phyloP scores from a whole-genome alignment of 2,797 vertebrate genomes.

The Cossypha niveicapilla region DNA sequence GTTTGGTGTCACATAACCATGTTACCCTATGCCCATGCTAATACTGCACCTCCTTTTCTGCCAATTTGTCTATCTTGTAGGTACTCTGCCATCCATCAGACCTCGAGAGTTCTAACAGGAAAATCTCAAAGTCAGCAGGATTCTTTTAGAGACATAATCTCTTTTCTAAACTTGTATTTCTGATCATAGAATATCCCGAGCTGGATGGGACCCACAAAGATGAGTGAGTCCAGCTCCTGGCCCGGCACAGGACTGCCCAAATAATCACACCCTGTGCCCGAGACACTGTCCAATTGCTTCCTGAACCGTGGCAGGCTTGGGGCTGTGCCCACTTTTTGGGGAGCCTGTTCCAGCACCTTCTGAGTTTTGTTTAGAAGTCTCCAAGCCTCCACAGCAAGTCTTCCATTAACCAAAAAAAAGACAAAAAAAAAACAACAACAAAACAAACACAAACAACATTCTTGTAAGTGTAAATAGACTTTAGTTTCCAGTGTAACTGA shows the following conservation, averaged over 20 bases:
- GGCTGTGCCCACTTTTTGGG: accelerated
- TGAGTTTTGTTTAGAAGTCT: neutral
- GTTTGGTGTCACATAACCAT: neutral
- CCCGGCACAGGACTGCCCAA: neutral
- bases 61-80: accelerated
- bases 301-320: neutral
- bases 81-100: neutral
- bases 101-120: accelerated
- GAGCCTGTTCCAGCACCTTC: neutral
- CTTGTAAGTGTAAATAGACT: accelerated
- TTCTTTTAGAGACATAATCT: neutral
- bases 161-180: neutral
- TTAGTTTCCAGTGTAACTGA: neutral
- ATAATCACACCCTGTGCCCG: neutral
- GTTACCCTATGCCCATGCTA: neutral
- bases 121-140: neutral
- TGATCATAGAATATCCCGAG: accelerated
- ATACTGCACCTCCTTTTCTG: accelerated
- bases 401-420: neutral
- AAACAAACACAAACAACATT: neutral
- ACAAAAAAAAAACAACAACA: no score
- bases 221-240: accelerated
- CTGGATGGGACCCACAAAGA: accelerated
- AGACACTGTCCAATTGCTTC: neutral
- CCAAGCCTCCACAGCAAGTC: neutral